A percentile compares a stretch with the other conserved stretches of the same genome.
Conservation (phyloP, 2,113 vertebrate genomes). For the Paratilapia polleni region DNA sequence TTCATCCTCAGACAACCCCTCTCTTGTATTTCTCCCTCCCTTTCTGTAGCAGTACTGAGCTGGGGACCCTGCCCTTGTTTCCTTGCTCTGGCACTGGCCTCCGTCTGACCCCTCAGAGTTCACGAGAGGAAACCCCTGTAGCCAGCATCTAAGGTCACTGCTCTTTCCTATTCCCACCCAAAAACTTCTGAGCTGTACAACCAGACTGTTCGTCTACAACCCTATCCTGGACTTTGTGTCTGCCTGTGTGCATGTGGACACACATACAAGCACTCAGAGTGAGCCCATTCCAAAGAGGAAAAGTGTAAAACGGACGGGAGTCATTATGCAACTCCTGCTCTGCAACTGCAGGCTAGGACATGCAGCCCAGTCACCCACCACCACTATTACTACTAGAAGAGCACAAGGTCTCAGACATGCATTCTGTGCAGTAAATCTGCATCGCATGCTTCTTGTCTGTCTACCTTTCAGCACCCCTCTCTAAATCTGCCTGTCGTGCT, state of each 20-base stretch:
- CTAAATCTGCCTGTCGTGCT: constrained; percentile 43
- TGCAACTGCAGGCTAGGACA: constrained; percentile 63
- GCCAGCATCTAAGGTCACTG: constrained; percentile 66
- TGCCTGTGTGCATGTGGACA: not conserved
- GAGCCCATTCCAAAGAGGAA: constrained; percentile 73
- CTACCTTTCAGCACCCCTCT: constrained; percentile 54
- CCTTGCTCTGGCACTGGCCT: constrained; percentile 70
- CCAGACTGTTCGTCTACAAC: constrained; percentile 19
- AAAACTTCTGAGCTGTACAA: constrained; percentile 2
- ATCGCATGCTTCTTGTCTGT: constrained; percentile 48
- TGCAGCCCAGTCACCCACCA: constrained; percentile 51
- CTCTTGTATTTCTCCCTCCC: constrained; percentile 41
- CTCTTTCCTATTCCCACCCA: constrained; percentile 67
- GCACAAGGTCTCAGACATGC: constrained; percentile 41
- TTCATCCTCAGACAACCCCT: constrained; percentile 39
- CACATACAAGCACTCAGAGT: constrained; percentile 29
- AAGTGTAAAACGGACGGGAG: constrained; percentile 65
- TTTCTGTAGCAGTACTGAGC: constrained; percentile 40
- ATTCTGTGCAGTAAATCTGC: constrained; percentile 53
- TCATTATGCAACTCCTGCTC: constrained; percentile 70
- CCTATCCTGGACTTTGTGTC: constrained; percentile 16
- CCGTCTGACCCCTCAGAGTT: constrained; percentile 73
- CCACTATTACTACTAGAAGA: constrained; percentile 25
- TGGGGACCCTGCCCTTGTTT: constrained; percentile 70
- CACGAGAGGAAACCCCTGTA: constrained; percentile 72